These are phyloP conservation scores for Lydus trimaculatus DNA, from an alignment of 2,888 invertebrate genomes.

Conservation along the genomic window DNA sequence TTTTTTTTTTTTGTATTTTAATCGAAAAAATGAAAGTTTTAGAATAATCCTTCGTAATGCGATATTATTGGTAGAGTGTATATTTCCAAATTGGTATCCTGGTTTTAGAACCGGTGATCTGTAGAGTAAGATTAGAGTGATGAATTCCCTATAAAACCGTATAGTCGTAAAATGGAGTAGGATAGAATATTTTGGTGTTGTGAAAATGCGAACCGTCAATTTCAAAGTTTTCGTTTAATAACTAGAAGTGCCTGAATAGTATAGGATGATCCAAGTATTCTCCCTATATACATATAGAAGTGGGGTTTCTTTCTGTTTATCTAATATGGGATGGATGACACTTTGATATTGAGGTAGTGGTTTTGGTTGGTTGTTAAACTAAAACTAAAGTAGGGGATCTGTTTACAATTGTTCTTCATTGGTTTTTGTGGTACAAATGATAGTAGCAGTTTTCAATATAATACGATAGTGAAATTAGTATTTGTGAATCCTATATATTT, in stretches of 20 bases:
- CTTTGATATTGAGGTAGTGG: constrained; percentile 15
- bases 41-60: neutral
- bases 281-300: neutral
- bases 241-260: constrained; percentile 13
- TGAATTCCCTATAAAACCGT: constrained; percentile 4
- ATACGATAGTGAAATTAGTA: neutral
- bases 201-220: constrained; percentile 10
- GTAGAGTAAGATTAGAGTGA: constrained; percentile 6
- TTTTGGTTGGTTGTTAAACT: neutral
- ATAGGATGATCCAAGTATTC: constrained; percentile 4
- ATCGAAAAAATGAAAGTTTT: neutral
- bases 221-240: constrained; percentile 14
- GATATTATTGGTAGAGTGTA: constrained; percentile 7
- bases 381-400: constrained; percentile 5
- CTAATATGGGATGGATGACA: constrained; percentile 15
- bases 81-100: constrained; percentile 2
- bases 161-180: neutral
- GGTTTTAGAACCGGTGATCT: neutral
- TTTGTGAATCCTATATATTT: constrained; percentile 1
- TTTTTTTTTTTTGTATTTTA: neutral
- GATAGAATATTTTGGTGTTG: constrained; percentile 8
- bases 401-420: constrained; percentile 8
- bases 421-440: neutral
- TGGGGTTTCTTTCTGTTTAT: constrained; percentile 19
- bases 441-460: neutral